A percentile compares a stretch with the other conserved stretches of the same genome.
Conservation (phyloP, 2,888 invertebrate species). For the Apamea monoglypha region DNA sequence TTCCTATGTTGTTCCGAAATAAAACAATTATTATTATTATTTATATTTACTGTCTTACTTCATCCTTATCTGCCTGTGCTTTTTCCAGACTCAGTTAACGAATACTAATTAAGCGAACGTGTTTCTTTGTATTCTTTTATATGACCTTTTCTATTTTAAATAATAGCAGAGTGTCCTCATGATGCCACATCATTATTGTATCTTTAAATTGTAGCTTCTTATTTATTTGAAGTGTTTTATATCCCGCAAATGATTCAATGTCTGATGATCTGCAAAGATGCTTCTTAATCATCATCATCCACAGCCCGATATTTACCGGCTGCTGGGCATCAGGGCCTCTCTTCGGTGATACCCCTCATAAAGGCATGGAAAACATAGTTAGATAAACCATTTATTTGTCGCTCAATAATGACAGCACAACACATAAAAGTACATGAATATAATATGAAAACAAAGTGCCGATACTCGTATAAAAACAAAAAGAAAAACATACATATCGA, state of each 20-base stretch:
- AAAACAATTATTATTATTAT: no score
- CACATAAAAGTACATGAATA: no score
- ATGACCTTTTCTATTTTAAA: constrained; percentile 11
- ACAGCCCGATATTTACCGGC: neutral
- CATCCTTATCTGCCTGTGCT: neutral
- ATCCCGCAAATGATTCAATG: neutral
- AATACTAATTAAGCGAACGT: neutral
- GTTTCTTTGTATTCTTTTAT: neutral
- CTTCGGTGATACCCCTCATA: neutral
- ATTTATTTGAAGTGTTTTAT: neutral
- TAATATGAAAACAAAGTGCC: no score
- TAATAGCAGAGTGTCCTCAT: neutral
- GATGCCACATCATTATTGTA: constrained; percentile 1
- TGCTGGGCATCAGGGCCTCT: neutral
- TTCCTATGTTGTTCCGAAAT: no score
- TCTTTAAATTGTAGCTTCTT: neutral
- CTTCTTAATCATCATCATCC: no score
- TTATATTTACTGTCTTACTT: constrained; percentile 1
- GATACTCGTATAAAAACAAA: no score
- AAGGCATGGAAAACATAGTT: neutral
- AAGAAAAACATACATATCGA: no score
- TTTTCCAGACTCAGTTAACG: neutral
- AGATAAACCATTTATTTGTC: no score
- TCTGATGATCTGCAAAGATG: neutral
- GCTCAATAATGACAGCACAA: no score